Evolutionary conservation across 53 echinoderm and acorn worm species (phyloP).

Genomic region (Crossaster papposus): DNA sequence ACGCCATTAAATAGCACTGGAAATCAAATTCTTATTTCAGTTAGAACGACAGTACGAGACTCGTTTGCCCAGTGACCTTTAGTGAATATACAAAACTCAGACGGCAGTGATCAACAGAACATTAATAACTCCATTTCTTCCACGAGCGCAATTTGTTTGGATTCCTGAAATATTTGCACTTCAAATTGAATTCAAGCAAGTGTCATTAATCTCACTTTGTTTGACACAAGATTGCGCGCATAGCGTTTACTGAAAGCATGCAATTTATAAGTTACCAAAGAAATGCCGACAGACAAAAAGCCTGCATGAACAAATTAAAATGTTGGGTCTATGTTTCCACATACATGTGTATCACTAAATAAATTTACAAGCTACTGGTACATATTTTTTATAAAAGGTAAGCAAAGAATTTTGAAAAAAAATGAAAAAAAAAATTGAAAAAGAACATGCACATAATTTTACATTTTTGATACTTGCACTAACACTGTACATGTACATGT

Average conservation of each 20-base stretch:
- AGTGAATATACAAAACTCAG: not conserved
- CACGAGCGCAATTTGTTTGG: constrained; percentile 18
- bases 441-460: no score
- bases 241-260: not conserved
- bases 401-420: not conserved
- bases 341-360: not conserved
- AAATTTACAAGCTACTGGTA: not conserved
- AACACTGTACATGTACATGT: no score
- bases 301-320: not conserved
- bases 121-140: constrained; percentile 11
- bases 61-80: not conserved
- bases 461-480: no score
- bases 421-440: no score
- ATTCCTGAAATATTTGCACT: constrained; percentile 22
- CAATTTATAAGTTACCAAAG: not conserved
- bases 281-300: not conserved
- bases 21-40: not conserved
- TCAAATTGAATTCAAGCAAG: not conserved
- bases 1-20: not conserved
- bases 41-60: not conserved
- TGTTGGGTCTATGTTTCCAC: not conserved
- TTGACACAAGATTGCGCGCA: not conserved
- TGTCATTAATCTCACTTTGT: not conserved
- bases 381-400: not conserved
- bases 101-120: not conserved